These are phyloP conservation scores for Alaudala cheleensis DNA, from an alignment of 2,113 vertebrate genomes.

Conservation along the genomic window DNA sequence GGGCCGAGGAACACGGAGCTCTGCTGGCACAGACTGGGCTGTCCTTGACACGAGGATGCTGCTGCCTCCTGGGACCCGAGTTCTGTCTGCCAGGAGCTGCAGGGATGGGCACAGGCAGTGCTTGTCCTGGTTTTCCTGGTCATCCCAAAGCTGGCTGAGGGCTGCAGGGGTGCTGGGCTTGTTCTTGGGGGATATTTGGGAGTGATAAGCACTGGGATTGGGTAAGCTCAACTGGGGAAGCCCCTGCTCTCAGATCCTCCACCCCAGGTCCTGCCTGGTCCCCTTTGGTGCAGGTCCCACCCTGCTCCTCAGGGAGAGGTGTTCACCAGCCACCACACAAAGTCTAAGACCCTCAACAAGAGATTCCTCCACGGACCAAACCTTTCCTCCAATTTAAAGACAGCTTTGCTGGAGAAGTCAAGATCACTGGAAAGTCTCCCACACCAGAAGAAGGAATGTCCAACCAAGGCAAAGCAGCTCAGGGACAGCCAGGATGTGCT, in stretches of 20 bases:
- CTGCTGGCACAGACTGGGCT: not conserved
- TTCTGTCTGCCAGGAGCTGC: not conserved
- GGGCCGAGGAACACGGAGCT: accelerated
- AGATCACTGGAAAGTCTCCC: not conserved
- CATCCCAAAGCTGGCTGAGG: not conserved
- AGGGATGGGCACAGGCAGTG: not conserved
- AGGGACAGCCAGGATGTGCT: accelerated
- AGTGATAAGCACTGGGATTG: not conserved
- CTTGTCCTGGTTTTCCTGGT: not conserved
- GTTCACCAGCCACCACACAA: not conserved
- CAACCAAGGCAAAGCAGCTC: not conserved
- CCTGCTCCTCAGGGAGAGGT: not conserved
- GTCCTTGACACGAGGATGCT: conserved; percentile 21
- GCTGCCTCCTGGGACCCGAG: not conserved
- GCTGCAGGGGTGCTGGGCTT: accelerated
- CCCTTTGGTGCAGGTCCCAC: not conserved
- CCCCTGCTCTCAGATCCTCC: not conserved
- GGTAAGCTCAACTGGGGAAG: not conserved
- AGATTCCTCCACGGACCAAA: not conserved
- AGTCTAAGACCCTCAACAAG: not conserved
- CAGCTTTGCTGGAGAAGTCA: not conserved
- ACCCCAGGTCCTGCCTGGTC: not conserved
- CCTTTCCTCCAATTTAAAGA: not conserved
- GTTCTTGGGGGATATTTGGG: not conserved
- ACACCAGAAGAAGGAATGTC: not conserved